phyloP scores from a whole-genome alignment of 2,113 vertebrate genomes.

The Rattus norvegicus region GRCr8 NC_086023.1:104053501-104054000 shows the following conservation, averaged over 20 bases:
- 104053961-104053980: not conserved
- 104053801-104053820: not conserved
- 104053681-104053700: not conserved
- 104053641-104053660: not conserved
- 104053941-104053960: not conserved
- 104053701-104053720: not conserved
- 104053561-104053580: conserved; percentile 18
- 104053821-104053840: not conserved
- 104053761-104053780: not conserved
- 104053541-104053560: conserved; percentile 16
- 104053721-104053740: not conserved
- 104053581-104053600: not conserved
- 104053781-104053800: not conserved
- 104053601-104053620: not conserved
- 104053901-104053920: not conserved
- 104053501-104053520: not conserved
- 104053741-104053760: not conserved
- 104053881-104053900: not conserved
- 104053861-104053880: not conserved
- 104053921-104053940: conserved; percentile 30
- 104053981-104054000: not conserved
- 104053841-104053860: not conserved
- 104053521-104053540: conserved; percentile 7
- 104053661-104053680: conserved; percentile 17
- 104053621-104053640: not conserved